Evolutionary conservation across 2,797 vertebrate species (phyloP), one percentile per base, ranked within the genome.

Genomic region (Tadarida brasiliensis): DNA sequence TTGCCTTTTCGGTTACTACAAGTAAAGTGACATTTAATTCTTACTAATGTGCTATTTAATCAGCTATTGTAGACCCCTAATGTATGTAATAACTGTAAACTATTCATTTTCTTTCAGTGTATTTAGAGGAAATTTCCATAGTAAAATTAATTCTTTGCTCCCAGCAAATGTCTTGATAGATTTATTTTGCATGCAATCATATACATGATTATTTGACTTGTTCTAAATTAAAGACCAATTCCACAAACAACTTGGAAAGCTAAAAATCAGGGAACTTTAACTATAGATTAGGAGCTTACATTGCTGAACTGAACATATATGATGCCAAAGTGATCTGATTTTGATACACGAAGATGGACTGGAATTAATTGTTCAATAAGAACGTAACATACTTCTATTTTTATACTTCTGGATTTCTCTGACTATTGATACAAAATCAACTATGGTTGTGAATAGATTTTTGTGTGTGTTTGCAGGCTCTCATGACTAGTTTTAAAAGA

Each of bases 171-270:
- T 94, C 82, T 73, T 96, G 14, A 82, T 67, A 77, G 20, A 63
- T 74, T 74, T 71, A 47, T 91, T 97, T 97, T 92, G 3, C 44
- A 67, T 93, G 68, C 20, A 95, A 19, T 92, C 33, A 97, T 84
- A 81, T 59, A 19, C 35, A 68, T 92, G 70, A 85, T 83, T 78
- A 35, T 74, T 56, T 78, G 26, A 89, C 35, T 91, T 82, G 17
- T 57, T 93, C 95, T 96, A 82, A 91, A 83, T 94, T 84, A 84
- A 92, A 94, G 15, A 54, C 90, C 44, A 94, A 57, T 84, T 90
- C 33, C 39, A 94, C 39, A 92, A 59, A 73, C 67, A 94, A 57
- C 35, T 49, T 91, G 24, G 20, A 74, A 87, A 89, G 24, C 47
- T 91, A 85, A 33, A 96, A 95, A n/a, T 87, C 49, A 88, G 49